These are phyloP conservation scores for Trididemnum miniatum DNA, from an alignment of 23 tunicate genomes.

Conservation along the genomic window DNA sequence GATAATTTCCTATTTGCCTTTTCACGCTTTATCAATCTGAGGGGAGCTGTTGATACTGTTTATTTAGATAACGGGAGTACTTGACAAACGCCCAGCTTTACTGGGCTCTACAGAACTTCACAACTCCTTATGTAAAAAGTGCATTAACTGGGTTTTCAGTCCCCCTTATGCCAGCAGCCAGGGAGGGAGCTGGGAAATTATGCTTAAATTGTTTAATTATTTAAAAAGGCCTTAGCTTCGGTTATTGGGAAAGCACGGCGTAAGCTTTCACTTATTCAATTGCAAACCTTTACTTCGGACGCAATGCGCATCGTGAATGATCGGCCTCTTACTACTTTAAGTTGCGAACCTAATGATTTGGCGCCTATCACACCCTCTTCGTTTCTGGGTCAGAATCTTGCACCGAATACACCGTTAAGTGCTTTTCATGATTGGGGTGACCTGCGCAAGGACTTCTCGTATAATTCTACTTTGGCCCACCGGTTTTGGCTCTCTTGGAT, in stretches of 20 bases:
- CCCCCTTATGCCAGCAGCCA: conserved; percentile 24
- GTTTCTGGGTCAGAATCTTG: not conserved
- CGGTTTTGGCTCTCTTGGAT: too few species aligned
- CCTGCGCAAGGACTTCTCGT: too few species aligned
- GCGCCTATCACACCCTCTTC: not conserved
- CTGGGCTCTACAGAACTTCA: too few species aligned
- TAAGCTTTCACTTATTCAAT: conserved; percentile 1
- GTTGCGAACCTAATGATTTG: conserved; percentile 4
- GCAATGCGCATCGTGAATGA: conserved; percentile 12
- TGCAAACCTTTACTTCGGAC: not conserved
- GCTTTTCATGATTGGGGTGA: too few species aligned
- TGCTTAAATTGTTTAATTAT: conserved; percentile 9
- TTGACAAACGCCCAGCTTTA: too few species aligned
- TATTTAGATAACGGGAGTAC: too few species aligned
- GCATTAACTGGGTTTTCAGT: too few species aligned
- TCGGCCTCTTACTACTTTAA: conserved; percentile 12
- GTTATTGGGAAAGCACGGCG: not conserved
- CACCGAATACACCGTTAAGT: conserved; percentile 3
- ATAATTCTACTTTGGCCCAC: too few species aligned
- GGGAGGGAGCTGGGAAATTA: conserved; percentile 18
- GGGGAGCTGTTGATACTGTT: too few species aligned
- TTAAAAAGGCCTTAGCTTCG: not conserved
- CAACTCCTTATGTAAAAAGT: too few species aligned
- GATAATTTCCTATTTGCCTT: too few species aligned
- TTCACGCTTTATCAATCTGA: too few species aligned